Evolutionary conservation across 1,140 invertebrate species (phyloP).

Genomic region (Littorina saxatilis): DNA sequence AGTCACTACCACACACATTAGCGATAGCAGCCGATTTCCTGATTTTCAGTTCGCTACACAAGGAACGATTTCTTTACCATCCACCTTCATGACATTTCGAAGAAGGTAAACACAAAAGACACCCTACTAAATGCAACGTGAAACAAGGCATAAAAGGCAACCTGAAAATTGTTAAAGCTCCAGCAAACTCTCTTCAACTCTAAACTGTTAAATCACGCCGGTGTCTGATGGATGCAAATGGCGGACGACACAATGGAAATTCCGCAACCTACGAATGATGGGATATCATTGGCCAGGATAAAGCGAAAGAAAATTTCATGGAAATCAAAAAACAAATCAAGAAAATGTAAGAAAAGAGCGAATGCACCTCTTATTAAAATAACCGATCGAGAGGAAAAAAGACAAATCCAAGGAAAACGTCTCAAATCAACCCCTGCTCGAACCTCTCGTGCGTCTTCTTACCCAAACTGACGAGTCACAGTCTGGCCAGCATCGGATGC

Average conservation of each 20-base stretch:
- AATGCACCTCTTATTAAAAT: neutral
- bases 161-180: constrained; percentile 26
- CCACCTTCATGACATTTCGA: neutral
- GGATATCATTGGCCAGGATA: constrained; percentile 34
- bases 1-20: no score
- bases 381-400: neutral
- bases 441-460: neutral
- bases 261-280: constrained; percentile 29
- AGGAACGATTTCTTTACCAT: neutral
- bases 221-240: constrained; percentile 38
- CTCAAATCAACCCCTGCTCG: no score
- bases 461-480: constrained; percentile 21
- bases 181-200: constrained; percentile 23
- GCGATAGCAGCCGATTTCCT: constrained; percentile 29
- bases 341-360: neutral
- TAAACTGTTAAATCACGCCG: constrained; percentile 15
- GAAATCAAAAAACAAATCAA: constrained; percentile 4
- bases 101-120: no score
- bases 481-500: neutral
- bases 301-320: constrained; percentile 17
- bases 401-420: no score
- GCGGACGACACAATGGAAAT: constrained; percentile 34
- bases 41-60: neutral
- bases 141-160: neutral
- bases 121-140: no score